phyloP scores from a whole-genome alignment of 2,113 vertebrate species.

The Ahaetulla prasina region DNA sequence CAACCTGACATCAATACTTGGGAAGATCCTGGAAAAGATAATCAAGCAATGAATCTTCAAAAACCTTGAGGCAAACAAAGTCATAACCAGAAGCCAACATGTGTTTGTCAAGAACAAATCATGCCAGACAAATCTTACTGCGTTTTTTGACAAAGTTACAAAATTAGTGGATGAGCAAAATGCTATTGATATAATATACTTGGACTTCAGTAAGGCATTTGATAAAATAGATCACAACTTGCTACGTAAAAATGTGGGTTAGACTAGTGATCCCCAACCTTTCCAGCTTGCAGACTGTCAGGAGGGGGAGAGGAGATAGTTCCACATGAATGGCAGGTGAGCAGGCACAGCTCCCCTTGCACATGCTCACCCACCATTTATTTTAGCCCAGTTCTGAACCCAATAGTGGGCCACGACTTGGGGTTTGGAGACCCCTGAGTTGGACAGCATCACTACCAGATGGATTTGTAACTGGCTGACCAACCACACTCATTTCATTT shows the following conservation, averaged over 20 bases:
- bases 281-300: neutral
- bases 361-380: neutral
- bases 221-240: neutral
- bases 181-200: neutral
- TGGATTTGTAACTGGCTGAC: neutral
- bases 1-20: neutral
- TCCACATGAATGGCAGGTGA: neutral
- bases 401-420: neutral
- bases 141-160: neutral
- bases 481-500: too few species aligned
- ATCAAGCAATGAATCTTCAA: neutral
- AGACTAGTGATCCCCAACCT: neutral
- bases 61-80: neutral
- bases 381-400: neutral
- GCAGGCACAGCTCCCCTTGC: neutral
- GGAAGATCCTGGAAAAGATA: neutral
- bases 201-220: neutral
- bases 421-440: neutral
- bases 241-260: neutral
- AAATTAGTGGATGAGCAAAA: neutral
- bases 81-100: neutral
- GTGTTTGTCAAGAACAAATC: neutral
- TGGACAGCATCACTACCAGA: neutral
- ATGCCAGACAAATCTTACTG: neutral
- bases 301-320: neutral